Percentiles rank a stretch among this genome's conserved stretches.
phyloP scores from a whole-genome alignment of 2,888 invertebrate genomes.

The Pheosia tremula region DNA sequence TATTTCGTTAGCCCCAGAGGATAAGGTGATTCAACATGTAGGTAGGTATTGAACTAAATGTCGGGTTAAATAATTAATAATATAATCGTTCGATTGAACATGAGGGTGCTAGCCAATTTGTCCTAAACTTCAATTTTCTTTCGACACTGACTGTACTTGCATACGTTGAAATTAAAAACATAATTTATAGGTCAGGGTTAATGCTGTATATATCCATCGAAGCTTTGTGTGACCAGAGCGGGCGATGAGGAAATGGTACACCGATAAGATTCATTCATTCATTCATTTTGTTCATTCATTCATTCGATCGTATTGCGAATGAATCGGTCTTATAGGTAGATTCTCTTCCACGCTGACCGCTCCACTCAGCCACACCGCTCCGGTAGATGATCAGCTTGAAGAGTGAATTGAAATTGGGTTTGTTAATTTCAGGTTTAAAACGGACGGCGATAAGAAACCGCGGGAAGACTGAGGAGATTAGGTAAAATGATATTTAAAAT shows the following conservation, averaged over 20 bases:
- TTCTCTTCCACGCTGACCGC: neutral
- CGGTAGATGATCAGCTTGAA: constrained; percentile 13
- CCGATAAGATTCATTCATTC: no score
- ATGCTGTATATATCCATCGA: neutral
- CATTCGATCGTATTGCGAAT: no score
- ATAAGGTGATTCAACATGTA: neutral
- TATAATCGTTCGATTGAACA: neutral
- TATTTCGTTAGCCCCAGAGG: neutral
- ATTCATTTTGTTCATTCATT: no score
- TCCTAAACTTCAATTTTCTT: neutral
- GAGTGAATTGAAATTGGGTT: constrained; percentile 58
- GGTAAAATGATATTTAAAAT: constrained; percentile 40
- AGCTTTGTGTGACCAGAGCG: neutral
- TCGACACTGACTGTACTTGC: neutral
- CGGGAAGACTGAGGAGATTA: constrained; percentile 63
- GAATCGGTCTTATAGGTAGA: no score
- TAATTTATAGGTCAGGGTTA: constrained; percentile 3
- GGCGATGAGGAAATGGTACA: no score
- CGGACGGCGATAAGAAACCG: constrained; percentile 59
- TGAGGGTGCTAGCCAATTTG: constrained; percentile 2
- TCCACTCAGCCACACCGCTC: neutral
- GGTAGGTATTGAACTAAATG: neutral
- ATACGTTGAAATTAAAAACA: neutral
- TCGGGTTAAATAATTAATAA: neutral
- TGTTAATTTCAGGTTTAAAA: constrained; percentile 76